Conservation (phyloP, 1,140 invertebrate genomes). For the Heliconius hewitsoni region DNA sequence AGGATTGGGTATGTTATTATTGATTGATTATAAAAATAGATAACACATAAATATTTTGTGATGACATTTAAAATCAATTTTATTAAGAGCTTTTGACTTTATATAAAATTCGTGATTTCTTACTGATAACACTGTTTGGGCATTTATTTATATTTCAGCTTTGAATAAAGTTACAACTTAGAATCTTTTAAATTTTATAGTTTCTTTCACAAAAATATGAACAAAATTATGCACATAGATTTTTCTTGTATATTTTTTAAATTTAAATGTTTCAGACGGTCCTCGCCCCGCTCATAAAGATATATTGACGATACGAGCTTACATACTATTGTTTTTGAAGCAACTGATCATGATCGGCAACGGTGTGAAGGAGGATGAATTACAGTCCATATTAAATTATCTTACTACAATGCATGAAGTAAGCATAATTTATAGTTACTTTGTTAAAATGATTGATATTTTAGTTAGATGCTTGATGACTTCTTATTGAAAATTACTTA, state of each 20-base stretch:
- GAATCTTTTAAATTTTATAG: too few species aligned
- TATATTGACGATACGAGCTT: conserved; percentile 95
- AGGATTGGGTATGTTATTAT: conserved; percentile 88
- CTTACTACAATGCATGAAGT: conserved; percentile 98
- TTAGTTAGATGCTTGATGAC: too few species aligned
- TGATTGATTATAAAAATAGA: not conserved
- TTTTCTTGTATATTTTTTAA: not conserved
- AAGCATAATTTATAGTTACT: conserved; percentile 33
- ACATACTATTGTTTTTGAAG: conserved; percentile 97
- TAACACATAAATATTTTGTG: not conserved
- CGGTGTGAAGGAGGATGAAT: conserved; percentile 98
- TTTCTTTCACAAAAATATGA: too few species aligned
- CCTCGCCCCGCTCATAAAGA: conserved; percentile 96
- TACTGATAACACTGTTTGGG: too few species aligned
- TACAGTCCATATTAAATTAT: conserved; percentile 99
- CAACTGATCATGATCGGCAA: conserved; percentile 98
- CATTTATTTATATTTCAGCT: too few species aligned
- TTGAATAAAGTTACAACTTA: too few species aligned
- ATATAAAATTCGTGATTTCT: too few species aligned
- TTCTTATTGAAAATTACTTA: too few species aligned
- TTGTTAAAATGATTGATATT: too few species aligned
- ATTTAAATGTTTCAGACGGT: conserved; percentile 86
- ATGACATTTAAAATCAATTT: not conserved
- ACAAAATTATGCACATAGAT: not conserved
- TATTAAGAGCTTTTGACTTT: too few species aligned